Percentiles rank a stretch among this genome's conserved stretches.
Evolutionary conservation across 2,797 vertebrate genomes (phyloP).

Genomic region (Gymnoscopelus braueri): DNA sequence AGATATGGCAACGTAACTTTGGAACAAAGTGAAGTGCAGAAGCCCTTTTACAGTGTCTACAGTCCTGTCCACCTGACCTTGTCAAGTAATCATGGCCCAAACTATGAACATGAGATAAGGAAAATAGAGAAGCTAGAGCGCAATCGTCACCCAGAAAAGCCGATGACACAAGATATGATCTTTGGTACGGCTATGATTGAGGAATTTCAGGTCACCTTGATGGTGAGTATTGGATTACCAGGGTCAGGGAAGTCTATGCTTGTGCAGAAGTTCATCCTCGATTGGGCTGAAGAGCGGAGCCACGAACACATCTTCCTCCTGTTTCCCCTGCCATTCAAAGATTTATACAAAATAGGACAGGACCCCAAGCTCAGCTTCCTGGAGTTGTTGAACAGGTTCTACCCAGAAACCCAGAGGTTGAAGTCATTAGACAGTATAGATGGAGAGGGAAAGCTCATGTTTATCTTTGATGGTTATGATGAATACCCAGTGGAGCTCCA

Average conservation of each 20-base stretch:
- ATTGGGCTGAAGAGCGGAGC: conserved; percentile 73
- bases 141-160: conserved; percentile 19
- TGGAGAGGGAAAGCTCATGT: conserved; percentile 63
- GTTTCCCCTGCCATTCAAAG: conserved; percentile 73
- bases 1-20: conserved; percentile 59
- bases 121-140: conserved; percentile 62
- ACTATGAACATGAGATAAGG: conserved; percentile 78
- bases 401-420: conserved; percentile 71
- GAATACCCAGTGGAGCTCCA: conserved; percentile 66
- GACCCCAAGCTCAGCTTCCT: conserved; percentile 52
- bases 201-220: neutral
- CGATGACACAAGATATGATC: conserved; percentile 49
- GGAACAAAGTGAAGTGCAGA: conserved; percentile 40
- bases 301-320: conserved; percentile 72
- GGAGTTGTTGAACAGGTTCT: conserved; percentile 69
- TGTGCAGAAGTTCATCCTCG: conserved; percentile 72
- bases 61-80: conserved; percentile 62
- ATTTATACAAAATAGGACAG: conserved; percentile 70
- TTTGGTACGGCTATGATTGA: conserved; percentile 30
- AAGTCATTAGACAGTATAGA: conserved; percentile 45
- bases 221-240: conserved; percentile 69
- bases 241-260: conserved; percentile 80
- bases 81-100: conserved; percentile 66
- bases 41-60: conserved; percentile 61
- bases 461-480: conserved; percentile 81